These are phyloP conservation scores for Corbicula japonica DNA, from an alignment of 2,888 invertebrate species.

Conservation along the genomic window DNA sequence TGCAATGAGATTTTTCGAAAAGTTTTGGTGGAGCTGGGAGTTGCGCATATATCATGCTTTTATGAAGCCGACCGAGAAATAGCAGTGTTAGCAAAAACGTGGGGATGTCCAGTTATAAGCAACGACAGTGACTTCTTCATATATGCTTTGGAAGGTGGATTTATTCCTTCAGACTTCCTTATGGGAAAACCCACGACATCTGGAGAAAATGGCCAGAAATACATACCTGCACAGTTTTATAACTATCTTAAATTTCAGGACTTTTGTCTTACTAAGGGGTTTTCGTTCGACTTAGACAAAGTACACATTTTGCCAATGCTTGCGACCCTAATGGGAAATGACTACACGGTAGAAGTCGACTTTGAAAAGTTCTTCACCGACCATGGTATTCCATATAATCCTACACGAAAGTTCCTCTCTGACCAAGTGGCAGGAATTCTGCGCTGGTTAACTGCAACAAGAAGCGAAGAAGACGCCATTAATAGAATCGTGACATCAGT, in stretches of 20 bases:
- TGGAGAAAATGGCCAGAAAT: conserved; percentile 12
- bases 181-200: conserved; percentile 20
- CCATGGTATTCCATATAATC: conserved; percentile 63
- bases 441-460: conserved; percentile 89
- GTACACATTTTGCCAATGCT: conserved; percentile 90
- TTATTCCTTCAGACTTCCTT: conserved; percentile 90
- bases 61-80: conserved; percentile 96
- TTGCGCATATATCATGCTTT: conserved; percentile 91
- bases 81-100: conserved; percentile 92
- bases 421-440: conserved; percentile 91
- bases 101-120: conserved; percentile 95
- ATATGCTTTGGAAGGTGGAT: conserved; percentile 91
- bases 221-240: conserved; percentile 88
- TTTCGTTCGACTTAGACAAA: conserved; percentile 89
- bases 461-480: neutral
- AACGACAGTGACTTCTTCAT: conserved; percentile 98
- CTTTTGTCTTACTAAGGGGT: neutral
- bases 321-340: conserved; percentile 95
- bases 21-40: conserved; percentile 89
- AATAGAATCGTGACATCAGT: conserved; percentile 85
- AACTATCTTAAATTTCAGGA: conserved; percentile 89
- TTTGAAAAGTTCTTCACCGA: conserved; percentile 72
- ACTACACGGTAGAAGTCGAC: conserved; percentile 89
- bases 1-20: conserved; percentile 92
- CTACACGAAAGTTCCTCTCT: conserved; percentile 86